Percentiles rank a stretch among this genome's conserved stretches.
Evolutionary conservation across 2,797 vertebrate genomes (phyloP).

Genomic region (Urosaurus nigricauda): DNA sequence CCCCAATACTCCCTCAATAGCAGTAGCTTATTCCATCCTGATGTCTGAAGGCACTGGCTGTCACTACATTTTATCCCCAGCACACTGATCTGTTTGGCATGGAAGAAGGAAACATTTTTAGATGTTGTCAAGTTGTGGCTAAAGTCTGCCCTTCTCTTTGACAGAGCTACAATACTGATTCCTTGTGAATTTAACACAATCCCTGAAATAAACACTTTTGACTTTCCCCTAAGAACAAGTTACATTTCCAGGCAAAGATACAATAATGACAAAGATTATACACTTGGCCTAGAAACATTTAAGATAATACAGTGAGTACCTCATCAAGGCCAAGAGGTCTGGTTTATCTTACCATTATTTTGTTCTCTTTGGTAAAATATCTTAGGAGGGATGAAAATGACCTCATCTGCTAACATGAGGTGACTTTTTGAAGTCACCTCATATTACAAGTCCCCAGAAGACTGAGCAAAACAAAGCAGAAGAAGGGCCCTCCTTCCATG

Average conservation of each 20-base stretch:
- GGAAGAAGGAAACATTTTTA: background rate
- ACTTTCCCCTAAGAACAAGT: background rate
- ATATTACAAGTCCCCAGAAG: background rate
- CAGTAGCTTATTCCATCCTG: background rate
- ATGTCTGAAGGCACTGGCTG: background rate
- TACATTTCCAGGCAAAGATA: background rate
- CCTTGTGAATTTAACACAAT: background rate
- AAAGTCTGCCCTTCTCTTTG: background rate
- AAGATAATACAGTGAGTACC: background rate
- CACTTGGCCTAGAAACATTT: conserved; percentile 21
- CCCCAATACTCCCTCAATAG: background rate
- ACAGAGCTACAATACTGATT: background rate
- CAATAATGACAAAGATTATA: background rate
- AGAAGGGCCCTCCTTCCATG: no score
- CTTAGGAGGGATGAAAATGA: background rate
- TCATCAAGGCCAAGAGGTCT: background rate
- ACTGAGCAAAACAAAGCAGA: background rate
- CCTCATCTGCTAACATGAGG: background rate
- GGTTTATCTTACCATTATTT: background rate
- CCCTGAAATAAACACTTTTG: background rate
- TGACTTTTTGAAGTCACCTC: background rate
- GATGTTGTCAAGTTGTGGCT: background rate
- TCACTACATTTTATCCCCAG: background rate
- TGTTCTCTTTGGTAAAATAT: conserved; percentile 9
- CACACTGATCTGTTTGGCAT: background rate